Percentiles rank a stretch among this genome's conserved stretches.
phyloP scores from a whole-genome alignment of 2,888 invertebrate species.

The Psylliodes chrysocephalus region DNA sequence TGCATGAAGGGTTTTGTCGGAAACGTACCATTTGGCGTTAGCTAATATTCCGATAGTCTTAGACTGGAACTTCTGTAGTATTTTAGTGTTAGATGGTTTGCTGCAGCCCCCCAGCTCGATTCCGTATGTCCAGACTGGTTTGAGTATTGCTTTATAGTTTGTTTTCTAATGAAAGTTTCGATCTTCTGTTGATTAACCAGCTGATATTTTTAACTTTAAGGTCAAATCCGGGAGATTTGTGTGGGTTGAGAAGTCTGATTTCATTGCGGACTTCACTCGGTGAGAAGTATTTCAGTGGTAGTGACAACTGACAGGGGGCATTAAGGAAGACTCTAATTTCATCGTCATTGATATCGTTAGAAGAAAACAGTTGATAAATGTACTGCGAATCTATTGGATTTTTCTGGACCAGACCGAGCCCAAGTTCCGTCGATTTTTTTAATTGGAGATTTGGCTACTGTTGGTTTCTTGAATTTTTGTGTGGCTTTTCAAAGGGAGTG shows the following conservation, averaged over 20 bases:
- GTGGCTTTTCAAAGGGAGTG: background rate
- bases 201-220: conserved; percentile 3
- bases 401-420: background rate
- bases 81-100: too few relatives aligned
- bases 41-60: too few relatives aligned
- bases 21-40: background rate
- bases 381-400: background rate
- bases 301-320: conserved; percentile 6
- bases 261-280: conserved; percentile 1
- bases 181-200: background rate
- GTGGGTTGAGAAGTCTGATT: conserved; percentile 6
- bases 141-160: too few relatives aligned
- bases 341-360: conserved; percentile 6
- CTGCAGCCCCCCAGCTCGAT: too few relatives aligned
- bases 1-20: background rate
- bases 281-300: background rate
- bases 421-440: background rate
- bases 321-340: conserved; percentile 8
- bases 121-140: too few relatives aligned
- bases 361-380: background rate
- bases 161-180: background rate
- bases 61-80: too few relatives aligned
- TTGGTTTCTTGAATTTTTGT: background rate
- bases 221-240: conserved; percentile 3
- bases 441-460: background rate